A percentile compares a stretch with the other conserved stretches of the same genome.
Conservation (phyloP, 2,113 vertebrate species). For the Acrocephalus arundinaceus region DNA sequence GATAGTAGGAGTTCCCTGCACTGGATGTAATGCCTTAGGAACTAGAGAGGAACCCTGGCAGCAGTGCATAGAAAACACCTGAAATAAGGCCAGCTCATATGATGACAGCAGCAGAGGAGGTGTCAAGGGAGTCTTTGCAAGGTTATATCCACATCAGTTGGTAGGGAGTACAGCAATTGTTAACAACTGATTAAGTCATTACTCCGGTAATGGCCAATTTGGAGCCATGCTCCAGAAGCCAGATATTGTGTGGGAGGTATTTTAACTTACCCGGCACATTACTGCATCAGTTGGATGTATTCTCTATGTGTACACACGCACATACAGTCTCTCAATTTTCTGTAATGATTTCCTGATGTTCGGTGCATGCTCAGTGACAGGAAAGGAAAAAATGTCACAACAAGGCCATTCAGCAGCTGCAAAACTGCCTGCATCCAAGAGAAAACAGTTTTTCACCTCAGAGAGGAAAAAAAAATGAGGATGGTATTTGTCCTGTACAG, state of each 20-base stretch:
- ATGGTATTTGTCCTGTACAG: not conserved
- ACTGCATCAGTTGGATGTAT: not conserved
- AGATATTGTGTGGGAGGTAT: constrained; percentile 20
- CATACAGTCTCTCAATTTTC: not conserved
- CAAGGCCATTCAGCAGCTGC: not conserved
- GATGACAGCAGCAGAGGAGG: constrained; percentile 1
- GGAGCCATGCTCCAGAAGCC: constrained; percentile 7
- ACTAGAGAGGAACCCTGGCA: not conserved
- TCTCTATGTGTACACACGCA: not conserved
- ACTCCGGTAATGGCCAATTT: constrained; percentile 6
- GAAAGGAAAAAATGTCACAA: not conserved
- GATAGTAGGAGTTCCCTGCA: not conserved
- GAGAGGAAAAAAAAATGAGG: not conserved
- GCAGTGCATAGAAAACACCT: not conserved
- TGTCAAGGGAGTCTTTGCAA: not conserved
- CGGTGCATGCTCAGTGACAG: not conserved
- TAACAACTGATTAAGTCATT: constrained; percentile 55
- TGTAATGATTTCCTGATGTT: constrained; percentile 38
- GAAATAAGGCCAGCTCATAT: not conserved
- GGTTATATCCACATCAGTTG: not conserved
- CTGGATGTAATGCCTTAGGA: not conserved
- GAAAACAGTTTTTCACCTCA: not conserved
- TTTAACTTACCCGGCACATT: constrained; percentile 11
- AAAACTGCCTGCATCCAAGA: not conserved
- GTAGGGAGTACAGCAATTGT: not conserved